Evolutionary conservation across 2,888 invertebrate genomes (phyloP), one percentile per base, ranked within the genome.

Genomic region (Eristalis tenax): DNA sequence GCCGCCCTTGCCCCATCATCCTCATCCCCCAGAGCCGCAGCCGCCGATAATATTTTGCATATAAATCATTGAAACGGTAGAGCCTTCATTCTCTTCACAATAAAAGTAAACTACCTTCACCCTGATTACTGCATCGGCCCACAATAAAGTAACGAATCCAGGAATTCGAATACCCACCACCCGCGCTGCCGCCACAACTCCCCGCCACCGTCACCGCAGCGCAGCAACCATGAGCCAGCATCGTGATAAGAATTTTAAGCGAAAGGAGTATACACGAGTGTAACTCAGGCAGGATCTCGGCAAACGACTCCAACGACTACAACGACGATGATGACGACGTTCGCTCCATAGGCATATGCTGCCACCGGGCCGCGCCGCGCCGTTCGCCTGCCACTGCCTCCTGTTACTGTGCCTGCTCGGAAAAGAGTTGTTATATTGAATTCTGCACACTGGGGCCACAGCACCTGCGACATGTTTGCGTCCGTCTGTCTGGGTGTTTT

Each of bases 401-500:
- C 40, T 26, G 50, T 22, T 3, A 43, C 77, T 74, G 76, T 50
- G 40, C 57, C 68, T 26, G 28, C 61, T 70, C 77, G 32, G 57
- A 59, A 87, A 79, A 83, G 86, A 87, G 86, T 87, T 83, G 86
- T 87, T 87, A 87, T 87, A 87, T 87, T 87, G 86, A 87, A 87
- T 87, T 87, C 66, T 87, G 86, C 83, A 87, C 79, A 87, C 74
- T 87, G 75, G 75, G 68, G 75, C 86, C 71, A 69, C 79, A 85
- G 85, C 85, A 87, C 86, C 86, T 87, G 86, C 79, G 86, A 87
- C 86, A 87, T 83, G 86, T 83, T 83, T 87, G 86, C 86, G 86
- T 87, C 86, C 86, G 86, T 79, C 83, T 87, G 83, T 83, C 86
- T 87, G 86, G 83, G 78, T 87, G 86, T 87, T 87, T 87, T 87